Percentiles rank a stretch among this genome's conserved stretches.
Evolutionary conservation across 2,888 invertebrate genomes (phyloP).

Genomic region (Apodemia hepburni): DNA sequence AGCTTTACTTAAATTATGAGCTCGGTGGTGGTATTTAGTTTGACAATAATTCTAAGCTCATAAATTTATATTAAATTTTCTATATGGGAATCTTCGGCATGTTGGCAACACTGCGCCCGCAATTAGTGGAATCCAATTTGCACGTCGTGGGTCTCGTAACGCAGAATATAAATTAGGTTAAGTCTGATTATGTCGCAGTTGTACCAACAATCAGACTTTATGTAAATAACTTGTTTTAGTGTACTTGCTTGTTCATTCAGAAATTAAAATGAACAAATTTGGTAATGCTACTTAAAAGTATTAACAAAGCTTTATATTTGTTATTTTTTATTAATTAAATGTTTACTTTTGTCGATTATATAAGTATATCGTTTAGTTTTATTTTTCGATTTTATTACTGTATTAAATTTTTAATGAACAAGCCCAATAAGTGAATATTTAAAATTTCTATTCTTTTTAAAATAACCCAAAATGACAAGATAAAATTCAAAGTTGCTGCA

Average conservation of each 20-base stretch:
- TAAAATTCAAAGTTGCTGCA: no score
- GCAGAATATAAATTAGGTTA: slow-evolving; percentile 10
- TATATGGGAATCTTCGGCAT: slow-evolving; percentile 8
- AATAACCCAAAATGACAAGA: no score
- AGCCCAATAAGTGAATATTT: no score
- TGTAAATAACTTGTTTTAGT: background rate
- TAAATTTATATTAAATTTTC: slow-evolving; percentile 13
- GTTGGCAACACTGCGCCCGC: slow-evolving; percentile 9
- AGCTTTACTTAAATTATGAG: background rate
- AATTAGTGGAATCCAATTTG: slow-evolving; percentile 13
- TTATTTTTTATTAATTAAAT: no score
- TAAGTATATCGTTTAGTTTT: no score
- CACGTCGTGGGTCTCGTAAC: slow-evolving; percentile 9
- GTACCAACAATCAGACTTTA: slow-evolving; percentile 21
- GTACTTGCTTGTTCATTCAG: background rate
- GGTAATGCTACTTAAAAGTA: background rate
- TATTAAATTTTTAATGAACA: no score
- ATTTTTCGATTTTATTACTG: no score
- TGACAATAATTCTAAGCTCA: slow-evolving; percentile 10
- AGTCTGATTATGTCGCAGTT: slow-evolving; percentile 11
- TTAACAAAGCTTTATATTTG: background rate
- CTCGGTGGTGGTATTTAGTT: background rate
- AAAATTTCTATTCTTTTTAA: no score
- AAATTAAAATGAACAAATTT: background rate
- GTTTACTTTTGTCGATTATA: no score